These are phyloP conservation scores for Aptenodytes forsteri DNA, from an alignment of 2,113 vertebrate genomes.

Conservation along the genomic window DNA sequence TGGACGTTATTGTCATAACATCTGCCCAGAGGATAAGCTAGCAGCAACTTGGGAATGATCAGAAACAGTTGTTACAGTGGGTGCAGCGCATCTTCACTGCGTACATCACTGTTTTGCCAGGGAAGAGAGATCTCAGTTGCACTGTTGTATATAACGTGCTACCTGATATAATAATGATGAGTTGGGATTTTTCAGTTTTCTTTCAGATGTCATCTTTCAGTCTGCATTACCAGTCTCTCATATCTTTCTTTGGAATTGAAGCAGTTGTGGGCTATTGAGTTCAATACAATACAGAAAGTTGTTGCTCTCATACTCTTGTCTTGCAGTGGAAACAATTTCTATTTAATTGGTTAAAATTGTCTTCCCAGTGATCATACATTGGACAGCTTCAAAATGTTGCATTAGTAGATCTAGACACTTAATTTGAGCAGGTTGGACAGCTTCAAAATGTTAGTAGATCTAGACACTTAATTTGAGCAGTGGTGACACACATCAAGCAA, in stretches of 20 bases:
- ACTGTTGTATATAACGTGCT: not conserved
- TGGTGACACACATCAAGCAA: not conserved
- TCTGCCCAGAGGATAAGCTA: not conserved
- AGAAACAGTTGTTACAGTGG: not conserved
- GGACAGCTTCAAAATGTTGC: not conserved
- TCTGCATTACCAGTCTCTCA: not conserved
- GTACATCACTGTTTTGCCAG: not conserved
- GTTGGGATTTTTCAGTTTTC: not conserved
- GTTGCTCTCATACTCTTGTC: not conserved
- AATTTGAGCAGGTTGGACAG: slow-evolving; percentile 1
- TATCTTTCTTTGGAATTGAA: not conserved
- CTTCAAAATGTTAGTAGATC: not conserved
- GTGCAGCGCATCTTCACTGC: not conserved
- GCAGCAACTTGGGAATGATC: not conserved
- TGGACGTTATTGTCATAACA: not conserved
- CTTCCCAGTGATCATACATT: not conserved
- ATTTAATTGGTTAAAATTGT: not conserved
- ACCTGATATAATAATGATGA: not conserved
- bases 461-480: not conserved
- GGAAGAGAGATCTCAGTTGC: not conserved
- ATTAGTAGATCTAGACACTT: not conserved
- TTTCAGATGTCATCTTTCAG: not conserved
- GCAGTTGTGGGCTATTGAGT: not conserved
- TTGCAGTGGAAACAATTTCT: not conserved
- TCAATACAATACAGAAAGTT: not conserved